Conservation (phyloP, 2,113 vertebrate species). For the Caranx ignobilis region DNA sequence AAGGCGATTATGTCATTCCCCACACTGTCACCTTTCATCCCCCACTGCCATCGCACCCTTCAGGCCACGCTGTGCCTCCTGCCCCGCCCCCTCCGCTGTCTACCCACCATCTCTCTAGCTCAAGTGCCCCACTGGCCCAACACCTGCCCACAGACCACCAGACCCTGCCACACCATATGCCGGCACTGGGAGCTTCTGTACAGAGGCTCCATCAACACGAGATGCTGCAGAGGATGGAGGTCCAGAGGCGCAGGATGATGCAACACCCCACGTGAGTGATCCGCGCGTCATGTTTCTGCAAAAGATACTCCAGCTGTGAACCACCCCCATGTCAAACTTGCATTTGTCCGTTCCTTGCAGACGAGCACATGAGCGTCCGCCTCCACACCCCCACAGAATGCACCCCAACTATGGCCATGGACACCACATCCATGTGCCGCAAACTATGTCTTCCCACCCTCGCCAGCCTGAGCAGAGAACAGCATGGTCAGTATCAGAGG, state of each 20-base stretch:
- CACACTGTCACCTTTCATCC: slow-evolving; percentile 95
- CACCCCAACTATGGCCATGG: slow-evolving; percentile 99
- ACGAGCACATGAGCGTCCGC: slow-evolving; percentile 96
- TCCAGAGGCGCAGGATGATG: slow-evolving; percentile 96
- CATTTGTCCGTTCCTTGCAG: slow-evolving; percentile 71
- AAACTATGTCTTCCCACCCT: slow-evolving; percentile 99
- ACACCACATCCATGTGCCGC: slow-evolving; percentile 99
- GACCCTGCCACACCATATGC: slow-evolving; percentile 92
- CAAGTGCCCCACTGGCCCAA: slow-evolving; percentile 89
- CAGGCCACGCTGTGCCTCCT: slow-evolving; percentile 89
- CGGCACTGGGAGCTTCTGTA: slow-evolving; percentile 89
- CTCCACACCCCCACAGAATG: slow-evolving; percentile 98
- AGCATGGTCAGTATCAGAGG: slow-evolving; percentile 89
- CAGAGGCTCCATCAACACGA: slow-evolving; percentile 97
- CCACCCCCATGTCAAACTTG: neutral
- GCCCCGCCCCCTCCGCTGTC: slow-evolving; percentile 90
- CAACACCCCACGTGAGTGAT: slow-evolving; percentile 95
- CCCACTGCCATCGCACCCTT: slow-evolving; percentile 89
- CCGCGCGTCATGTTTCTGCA: neutral
- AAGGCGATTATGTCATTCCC: slow-evolving; percentile 95
- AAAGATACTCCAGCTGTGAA: neutral
- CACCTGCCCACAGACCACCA: slow-evolving; percentile 93
- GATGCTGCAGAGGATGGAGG: slow-evolving; percentile 97
- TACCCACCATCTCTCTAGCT: slow-evolving; percentile 89
- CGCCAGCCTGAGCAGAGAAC: slow-evolving; percentile 95